A percentile compares a stretch with the other conserved stretches of the same genome.
Evolutionary conservation across 2,888 invertebrate genomes (phyloP).

Genomic region (Leptopterna dolabrata): DNA sequence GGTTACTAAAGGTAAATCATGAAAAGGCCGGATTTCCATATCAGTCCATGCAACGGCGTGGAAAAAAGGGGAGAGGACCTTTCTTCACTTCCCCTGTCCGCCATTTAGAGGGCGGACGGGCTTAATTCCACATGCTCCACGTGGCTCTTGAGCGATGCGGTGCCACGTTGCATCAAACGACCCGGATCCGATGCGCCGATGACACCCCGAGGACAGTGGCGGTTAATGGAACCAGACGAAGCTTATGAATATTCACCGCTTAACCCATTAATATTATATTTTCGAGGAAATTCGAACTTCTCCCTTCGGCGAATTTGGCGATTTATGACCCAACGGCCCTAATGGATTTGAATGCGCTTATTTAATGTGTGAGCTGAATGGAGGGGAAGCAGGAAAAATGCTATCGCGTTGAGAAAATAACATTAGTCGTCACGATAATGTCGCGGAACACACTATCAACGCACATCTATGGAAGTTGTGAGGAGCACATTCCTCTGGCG

Average conservation of each 20-base stretch:
- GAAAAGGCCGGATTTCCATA: neutral
- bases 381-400: no score
- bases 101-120: no score
- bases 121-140: neutral
- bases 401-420: no score
- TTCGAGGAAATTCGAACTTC: neutral
- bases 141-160: neutral
- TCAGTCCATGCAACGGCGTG: neutral
- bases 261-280: neutral
- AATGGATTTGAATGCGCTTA: no score
- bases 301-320: neutral
- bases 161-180: neutral
- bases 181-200: neutral
- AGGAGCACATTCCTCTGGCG: no score
- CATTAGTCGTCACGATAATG: no score
- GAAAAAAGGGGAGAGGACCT: neutral
- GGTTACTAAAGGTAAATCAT: no score
- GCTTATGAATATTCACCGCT: neutral
- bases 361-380: no score
- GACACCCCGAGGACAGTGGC: neutral
- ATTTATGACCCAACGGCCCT: no score
- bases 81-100: no score
- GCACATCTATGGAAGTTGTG: no score
- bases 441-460: no score
- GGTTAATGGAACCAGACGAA: neutral